Evolutionary conservation across 1,140 invertebrate species (phyloP).

Genomic region (Hylaeus anthracinus): DNA sequence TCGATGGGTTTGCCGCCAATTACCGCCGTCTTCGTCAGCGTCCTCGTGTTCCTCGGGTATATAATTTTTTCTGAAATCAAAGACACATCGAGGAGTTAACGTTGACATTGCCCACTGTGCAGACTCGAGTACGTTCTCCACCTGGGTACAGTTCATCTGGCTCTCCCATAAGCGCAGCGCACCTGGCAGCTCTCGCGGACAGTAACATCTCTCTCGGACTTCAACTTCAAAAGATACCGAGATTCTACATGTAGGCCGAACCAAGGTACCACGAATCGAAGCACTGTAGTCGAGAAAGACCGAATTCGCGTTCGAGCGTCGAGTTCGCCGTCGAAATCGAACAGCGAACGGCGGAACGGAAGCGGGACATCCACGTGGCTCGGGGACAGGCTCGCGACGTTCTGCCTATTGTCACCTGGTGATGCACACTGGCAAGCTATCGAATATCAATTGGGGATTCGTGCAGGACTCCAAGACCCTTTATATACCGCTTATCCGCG

Average conservation of each 20-base stretch:
- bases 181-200: conserved; percentile 72
- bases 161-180: conserved; percentile 75
- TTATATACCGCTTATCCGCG: conserved; percentile 66
- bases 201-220: conserved; percentile 64
- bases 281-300: neutral
- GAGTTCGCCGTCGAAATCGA: neutral
- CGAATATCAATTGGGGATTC: conserved; percentile 61
- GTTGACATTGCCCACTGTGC: no score
- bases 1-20: conserved; percentile 85
- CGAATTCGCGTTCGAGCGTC: neutral
- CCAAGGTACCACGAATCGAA: neutral
- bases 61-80: conserved; percentile 79
- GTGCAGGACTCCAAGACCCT: conserved; percentile 49
- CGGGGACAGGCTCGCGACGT: neutral
- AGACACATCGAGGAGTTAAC: neutral
- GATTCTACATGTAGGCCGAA: neutral
- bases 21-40: conserved; percentile 73
- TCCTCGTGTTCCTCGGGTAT: conserved; percentile 78
- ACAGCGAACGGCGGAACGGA: neutral
- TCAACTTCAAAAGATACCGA: neutral
- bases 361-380: neutral
- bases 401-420: conserved; percentile 35
- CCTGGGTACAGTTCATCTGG: conserved; percentile 77
- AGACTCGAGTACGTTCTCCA: conserved; percentile 18
- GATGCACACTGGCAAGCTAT: conserved; percentile 33